A percentile compares a stretch with the other conserved stretches of the same genome.
phyloP scores from a whole-genome alignment of 2,888 invertebrate genomes.

The Apamea crenata region DNA sequence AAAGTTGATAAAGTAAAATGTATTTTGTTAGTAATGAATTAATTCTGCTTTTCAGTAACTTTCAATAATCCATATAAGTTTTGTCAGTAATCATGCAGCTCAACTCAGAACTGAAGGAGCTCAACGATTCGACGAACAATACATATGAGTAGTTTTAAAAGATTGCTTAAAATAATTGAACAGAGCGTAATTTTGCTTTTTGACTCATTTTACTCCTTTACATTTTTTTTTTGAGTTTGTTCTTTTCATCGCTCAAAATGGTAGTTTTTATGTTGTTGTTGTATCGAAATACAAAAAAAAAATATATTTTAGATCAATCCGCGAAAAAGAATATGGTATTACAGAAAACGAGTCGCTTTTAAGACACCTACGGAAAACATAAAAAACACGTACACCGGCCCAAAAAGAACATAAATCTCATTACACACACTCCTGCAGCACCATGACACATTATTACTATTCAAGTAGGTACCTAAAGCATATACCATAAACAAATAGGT shows the following conservation, averaged over 20 bases:
- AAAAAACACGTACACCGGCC: neutral
- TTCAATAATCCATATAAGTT: neutral
- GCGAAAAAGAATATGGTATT: neutral
- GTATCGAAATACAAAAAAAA: too few species aligned
- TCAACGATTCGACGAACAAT: neutral
- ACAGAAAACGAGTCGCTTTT: neutral
- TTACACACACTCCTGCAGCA: neutral
- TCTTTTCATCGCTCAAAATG: neutral
- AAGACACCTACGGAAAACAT: neutral
- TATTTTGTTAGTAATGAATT: neutral
- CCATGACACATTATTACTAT: constrained; percentile 18
- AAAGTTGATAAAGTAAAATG: neutral
- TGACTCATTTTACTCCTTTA: too few species aligned
- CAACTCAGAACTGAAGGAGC: neutral
- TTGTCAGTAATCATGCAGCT: neutral
- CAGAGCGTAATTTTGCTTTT: neutral
- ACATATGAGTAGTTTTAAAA: neutral
- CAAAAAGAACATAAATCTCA: constrained; percentile 18
- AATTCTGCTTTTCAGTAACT: neutral
- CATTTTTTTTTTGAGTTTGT: neutral
- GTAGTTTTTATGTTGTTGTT: too few species aligned
- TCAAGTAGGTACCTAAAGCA: constrained; percentile 15
- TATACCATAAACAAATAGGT: constrained; percentile 44
- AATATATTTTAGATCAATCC: too few species aligned
- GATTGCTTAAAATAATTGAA: neutral